These are phyloP conservation scores for Chymomyza costata DNA, from an alignment of 1,140 invertebrate species.

Conservation along the genomic window DNA sequence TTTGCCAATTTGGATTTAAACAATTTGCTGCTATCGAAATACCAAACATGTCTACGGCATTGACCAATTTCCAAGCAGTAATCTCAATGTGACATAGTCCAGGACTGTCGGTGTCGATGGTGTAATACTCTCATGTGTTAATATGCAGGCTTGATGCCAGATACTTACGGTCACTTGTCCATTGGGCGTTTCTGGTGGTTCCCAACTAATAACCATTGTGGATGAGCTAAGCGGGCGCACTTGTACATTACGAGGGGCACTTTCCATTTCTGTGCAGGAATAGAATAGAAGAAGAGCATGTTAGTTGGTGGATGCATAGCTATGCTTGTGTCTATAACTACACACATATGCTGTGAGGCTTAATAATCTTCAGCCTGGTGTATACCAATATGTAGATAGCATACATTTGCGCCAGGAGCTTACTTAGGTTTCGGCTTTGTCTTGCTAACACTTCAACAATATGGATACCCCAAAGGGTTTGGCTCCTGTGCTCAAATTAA, in stretches of 20 bases:
- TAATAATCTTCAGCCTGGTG: too few species aligned
- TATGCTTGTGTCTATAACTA: too few species aligned
- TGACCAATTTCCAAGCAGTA: slow-evolving; percentile 31
- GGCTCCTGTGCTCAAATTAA: too few species aligned
- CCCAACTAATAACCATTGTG: slow-evolving; percentile 97
- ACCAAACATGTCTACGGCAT: slow-evolving; percentile 39
- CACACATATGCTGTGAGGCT: too few species aligned
- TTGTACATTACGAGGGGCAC: slow-evolving; percentile 94
- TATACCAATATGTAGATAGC: too few species aligned
- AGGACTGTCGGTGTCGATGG: background rate
- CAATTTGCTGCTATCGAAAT: slow-evolving; percentile 9
- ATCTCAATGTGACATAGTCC: slow-evolving; percentile 11
- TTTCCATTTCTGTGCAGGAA: slow-evolving; percentile 87
- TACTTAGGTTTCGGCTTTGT: too few species aligned
- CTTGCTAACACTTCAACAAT: too few species aligned
- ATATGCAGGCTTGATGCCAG: slow-evolving; percentile 48
- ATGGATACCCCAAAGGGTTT: too few species aligned
- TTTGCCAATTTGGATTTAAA: slow-evolving; percentile 47
- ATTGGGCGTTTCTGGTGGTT: slow-evolving; percentile 96
- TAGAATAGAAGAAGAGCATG: background rate
- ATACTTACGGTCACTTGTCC: slow-evolving; percentile 93
- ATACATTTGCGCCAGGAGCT: too few species aligned
- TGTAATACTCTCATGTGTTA: slow-evolving; percentile 38
- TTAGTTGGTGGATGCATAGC: too few species aligned
- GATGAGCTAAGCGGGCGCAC: slow-evolving; percentile 94